Evolutionary conservation across 2,113 vertebrate species (phyloP), one percentile per base, ranked within the genome.

Genomic region (Arothron firmamentum): DNA sequence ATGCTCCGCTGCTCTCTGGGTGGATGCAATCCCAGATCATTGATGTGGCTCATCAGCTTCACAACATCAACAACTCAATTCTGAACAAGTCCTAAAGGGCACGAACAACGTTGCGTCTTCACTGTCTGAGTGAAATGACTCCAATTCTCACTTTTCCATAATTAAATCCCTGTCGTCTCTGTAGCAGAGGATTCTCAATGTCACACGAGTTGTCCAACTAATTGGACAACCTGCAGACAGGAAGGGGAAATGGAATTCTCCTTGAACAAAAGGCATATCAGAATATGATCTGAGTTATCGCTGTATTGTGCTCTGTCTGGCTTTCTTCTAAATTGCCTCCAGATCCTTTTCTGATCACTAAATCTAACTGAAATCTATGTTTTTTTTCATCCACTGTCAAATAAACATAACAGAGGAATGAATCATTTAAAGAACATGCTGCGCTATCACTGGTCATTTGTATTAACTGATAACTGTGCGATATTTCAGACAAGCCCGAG

Each of bases 121-220:
- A 31, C 6, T 31, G 28, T 6, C 16, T 14, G 6, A 57, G 70
- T 52, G 3, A 17, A 43, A 41, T 70, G 59, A 17, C 52, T 81
- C 51, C 69, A 25, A 50, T 51, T 70, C 23, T 56, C 50, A 28
- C 41, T 58, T 75, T 72, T 65, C 57, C 54, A 57, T 25, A 17
- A 85, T 85, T 74, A 64, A 52, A 87, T 74, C 61, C 60, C 53
- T 61, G 53, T 65, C 14, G 9, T 69, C 62, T 59, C 42, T 56
- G 54, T 61, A 56, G 78, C 74, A 23, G 65, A n/a, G 19, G 52
- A 28, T 71, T 83, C 77, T 83, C 84, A 76, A 78, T 85, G 86
- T 81, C 82, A 84, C 74, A 68, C 3, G 34, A 72, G 65, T 54
- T 61, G 42, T 67, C 52, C 71, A 78, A 71, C 65, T 71, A 81